These are phyloP conservation scores for Cylindroiulus punctatus DNA, from an alignment of 2,888 invertebrate species.

Conservation along the genomic window DNA sequence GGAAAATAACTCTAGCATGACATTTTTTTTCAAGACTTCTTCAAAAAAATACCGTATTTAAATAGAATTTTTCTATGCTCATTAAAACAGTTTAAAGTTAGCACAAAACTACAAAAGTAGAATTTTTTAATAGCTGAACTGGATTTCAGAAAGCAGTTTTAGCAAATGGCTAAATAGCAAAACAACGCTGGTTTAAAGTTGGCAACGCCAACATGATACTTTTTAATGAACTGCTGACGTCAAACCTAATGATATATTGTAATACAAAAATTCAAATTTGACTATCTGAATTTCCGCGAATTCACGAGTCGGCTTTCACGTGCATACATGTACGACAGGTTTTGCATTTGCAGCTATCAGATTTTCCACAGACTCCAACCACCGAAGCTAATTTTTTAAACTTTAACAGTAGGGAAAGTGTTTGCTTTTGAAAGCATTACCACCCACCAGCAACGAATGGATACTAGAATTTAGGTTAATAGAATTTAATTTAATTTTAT, in stretches of 20 bases:
- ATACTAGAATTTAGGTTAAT: not conserved
- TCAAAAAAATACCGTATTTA: not conserved
- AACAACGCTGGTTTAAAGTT: not conserved
- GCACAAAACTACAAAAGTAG: not conserved
- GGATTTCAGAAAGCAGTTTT: not conserved
- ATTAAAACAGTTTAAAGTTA: conserved; percentile 31
- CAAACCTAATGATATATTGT: no score
- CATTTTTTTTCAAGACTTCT: not conserved
- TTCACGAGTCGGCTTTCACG: no score
- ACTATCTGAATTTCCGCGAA: not conserved
- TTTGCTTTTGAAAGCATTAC: not conserved
- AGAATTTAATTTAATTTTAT: conserved; percentile 8
- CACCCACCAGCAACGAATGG: not conserved
- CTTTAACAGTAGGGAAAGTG: not conserved
- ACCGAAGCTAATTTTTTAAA: not conserved
- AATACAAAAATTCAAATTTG: not conserved
- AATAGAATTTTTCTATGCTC: not conserved
- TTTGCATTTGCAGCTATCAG: not conserved
- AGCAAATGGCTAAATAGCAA: not conserved
- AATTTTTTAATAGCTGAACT: not conserved
- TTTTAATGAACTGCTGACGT: no score
- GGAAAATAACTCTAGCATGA: conserved; percentile 38
- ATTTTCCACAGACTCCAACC: not conserved
- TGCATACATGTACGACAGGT: not conserved
- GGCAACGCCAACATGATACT: not conserved